These are phyloP conservation scores for Sebastes alutus DNA, from an alignment of 2,797 vertebrate species.

Conservation along the genomic window DNA sequence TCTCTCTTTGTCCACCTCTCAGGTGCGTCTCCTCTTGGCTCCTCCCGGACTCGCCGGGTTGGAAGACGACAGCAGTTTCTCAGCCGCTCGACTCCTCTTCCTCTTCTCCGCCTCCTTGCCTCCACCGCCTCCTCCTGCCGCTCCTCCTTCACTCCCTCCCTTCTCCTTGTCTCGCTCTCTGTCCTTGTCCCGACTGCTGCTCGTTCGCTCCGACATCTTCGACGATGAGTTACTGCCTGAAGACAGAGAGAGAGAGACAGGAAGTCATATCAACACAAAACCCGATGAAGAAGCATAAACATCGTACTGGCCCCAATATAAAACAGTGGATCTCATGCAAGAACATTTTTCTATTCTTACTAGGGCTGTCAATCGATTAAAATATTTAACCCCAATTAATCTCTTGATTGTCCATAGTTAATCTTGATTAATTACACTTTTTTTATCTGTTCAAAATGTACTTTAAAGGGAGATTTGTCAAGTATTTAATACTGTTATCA, in stretches of 20 bases:
- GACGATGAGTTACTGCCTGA: constrained; percentile 79
- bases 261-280: no score
- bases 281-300: not conserved
- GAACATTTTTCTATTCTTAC: no score
- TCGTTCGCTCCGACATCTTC: constrained; percentile 68
- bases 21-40: constrained; percentile 76
- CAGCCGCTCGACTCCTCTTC: constrained; percentile 63
- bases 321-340: accelerated
- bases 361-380: no score
- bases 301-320: not conserved
- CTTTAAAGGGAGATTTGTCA: no score
- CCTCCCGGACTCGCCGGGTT: constrained; percentile 74
- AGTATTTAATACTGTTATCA: no score
- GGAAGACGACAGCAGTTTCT: constrained; percentile 73
- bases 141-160: constrained; percentile 32
- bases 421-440: no score
- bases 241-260: constrained; percentile 4
- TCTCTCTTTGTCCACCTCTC: constrained; percentile 6
- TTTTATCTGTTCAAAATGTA: no score
- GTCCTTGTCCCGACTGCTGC: constrained; percentile 67
- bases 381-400: no score
- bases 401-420: no score
- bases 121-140: constrained; percentile 26
- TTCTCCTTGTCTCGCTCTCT: constrained; percentile 65
- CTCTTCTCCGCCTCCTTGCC: constrained; percentile 70